phyloP scores from a whole-genome alignment of 2,888 invertebrate species.

The Drosophila austrosaltans region DNA sequence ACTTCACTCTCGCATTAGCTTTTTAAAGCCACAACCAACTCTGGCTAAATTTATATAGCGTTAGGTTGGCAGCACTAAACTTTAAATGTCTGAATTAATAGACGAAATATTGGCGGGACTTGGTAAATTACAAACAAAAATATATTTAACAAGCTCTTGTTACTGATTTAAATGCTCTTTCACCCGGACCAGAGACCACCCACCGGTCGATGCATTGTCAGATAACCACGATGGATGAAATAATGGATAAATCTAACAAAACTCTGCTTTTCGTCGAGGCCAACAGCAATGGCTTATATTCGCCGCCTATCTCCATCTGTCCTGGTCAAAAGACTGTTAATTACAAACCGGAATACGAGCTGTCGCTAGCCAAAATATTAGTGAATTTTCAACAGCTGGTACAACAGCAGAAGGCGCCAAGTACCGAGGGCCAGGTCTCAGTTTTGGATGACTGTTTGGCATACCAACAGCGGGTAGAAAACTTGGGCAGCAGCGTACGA shows the following conservation, averaged over 20 bases:
- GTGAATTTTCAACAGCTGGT: conserved; percentile 65
- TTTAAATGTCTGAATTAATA: conserved; percentile 31
- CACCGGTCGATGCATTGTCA: conserved; percentile 64
- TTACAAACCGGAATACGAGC: conserved; percentile 62
- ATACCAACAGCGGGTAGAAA: conserved; percentile 67
- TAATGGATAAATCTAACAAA: conserved; percentile 79
- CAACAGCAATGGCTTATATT: conserved; percentile 42
- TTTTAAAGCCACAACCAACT: not conserved
- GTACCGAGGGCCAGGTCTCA: conserved; percentile 8
- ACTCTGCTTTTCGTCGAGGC: conserved; percentile 78
- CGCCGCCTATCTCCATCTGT: not conserved
- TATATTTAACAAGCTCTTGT: not conserved
- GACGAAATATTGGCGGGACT: conserved; percentile 64
- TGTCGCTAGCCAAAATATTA: conserved; percentile 65
- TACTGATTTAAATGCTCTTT: not conserved
- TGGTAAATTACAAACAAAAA: conserved; percentile 56
- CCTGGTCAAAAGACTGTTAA: conserved; percentile 45
- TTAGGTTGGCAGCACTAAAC: conserved; percentile 5
- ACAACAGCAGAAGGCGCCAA: conserved; percentile 33
- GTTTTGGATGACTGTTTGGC: conserved; percentile 46
- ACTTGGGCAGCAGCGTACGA: conserved; percentile 72
- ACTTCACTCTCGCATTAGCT: not conserved
- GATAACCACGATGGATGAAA: conserved; percentile 65
- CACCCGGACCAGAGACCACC: conserved; percentile 43
- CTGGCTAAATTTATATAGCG: not conserved